Percentiles rank a stretch among this genome's conserved stretches.
These are phyloP conservation scores for Ageneiosus marmoratus DNA, from an alignment of 2,113 vertebrate species.

Conservation along the genomic window DNA sequence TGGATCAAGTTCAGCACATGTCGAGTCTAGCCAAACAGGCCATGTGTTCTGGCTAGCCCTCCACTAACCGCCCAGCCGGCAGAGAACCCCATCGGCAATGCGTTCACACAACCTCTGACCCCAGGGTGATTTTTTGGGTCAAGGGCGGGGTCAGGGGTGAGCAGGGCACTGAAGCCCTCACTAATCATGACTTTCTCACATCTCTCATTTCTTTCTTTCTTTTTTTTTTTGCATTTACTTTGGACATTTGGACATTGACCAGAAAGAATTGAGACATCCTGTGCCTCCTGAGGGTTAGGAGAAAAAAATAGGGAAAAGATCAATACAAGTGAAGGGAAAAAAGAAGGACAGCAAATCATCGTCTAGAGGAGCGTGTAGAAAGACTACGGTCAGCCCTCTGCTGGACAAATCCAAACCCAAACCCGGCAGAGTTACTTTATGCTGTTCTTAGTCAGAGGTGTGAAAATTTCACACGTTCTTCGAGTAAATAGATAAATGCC, in stretches of 20 bases:
- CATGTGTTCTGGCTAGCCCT: slow-evolving; percentile 69
- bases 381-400: slow-evolving; percentile 1
- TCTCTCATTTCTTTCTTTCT: slow-evolving; percentile 51
- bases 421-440: neutral
- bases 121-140: slow-evolving; percentile 63
- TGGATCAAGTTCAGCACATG: neutral
- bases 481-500: neutral
- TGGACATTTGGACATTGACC: neutral
- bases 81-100: slow-evolving; percentile 69
- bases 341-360: neutral
- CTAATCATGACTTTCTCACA: slow-evolving; percentile 52
- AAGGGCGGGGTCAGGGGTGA: slow-evolving; percentile 74
- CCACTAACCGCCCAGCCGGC: slow-evolving; percentile 66
- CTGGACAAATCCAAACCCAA: neutral
- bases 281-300: neutral
- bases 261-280: slow-evolving; percentile 31
- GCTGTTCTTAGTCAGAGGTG: neutral
- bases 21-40: slow-evolving; percentile 69
- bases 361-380: neutral
- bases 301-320: slow-evolving; percentile 3
- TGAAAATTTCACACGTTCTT: neutral
- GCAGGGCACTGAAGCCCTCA: slow-evolving; percentile 56
- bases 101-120: slow-evolving; percentile 78
- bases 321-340: neutral
- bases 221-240: neutral